Evolutionary conservation across 2,888 invertebrate genomes (phyloP).

Genomic region (Opisthograptis luteolata): DNA sequence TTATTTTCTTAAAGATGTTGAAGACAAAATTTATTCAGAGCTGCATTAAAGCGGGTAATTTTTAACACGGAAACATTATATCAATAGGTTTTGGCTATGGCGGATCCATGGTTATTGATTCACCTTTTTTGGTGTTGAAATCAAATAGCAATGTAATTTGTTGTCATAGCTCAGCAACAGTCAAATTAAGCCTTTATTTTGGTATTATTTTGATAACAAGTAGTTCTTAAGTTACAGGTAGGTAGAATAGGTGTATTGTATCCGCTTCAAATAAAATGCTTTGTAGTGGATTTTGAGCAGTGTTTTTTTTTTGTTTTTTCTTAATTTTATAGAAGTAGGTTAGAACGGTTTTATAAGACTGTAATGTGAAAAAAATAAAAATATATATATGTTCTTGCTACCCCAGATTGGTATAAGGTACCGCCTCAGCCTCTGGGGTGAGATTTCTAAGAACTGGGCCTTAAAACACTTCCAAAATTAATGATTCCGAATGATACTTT

Average conservation of each 20-base stretch:
- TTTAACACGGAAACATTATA: neutral
- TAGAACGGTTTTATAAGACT: too few relatives aligned
- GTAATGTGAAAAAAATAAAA: too few relatives aligned
- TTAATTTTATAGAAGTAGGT: too few relatives aligned
- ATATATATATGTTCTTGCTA: too few relatives aligned
- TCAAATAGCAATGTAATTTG: neutral
- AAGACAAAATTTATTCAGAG: slow-evolving; percentile 8
- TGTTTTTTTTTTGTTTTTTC: too few relatives aligned
- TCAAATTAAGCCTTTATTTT: neutral
- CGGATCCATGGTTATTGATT: slow-evolving; percentile 6
- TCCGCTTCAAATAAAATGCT: too few relatives aligned
- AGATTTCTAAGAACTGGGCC: too few relatives aligned
- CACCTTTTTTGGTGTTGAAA: slow-evolving; percentile 1
- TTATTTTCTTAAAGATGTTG: slow-evolving; percentile 1
- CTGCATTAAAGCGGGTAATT: neutral
- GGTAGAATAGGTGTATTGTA: neutral
- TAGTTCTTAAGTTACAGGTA: neutral
- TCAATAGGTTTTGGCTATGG: slow-evolving; percentile 3
- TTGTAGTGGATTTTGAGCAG: too few relatives aligned
- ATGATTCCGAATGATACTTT: too few relatives aligned
- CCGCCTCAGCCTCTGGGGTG: too few relatives aligned
- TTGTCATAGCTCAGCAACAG: neutral
- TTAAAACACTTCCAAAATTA: too few relatives aligned
- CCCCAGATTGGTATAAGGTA: too few relatives aligned
- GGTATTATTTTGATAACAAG: neutral